Evolutionary conservation across 2,888 invertebrate genomes (phyloP), one percentile per base, ranked within the genome.

Genomic region (Volucella zonaria): DNA sequence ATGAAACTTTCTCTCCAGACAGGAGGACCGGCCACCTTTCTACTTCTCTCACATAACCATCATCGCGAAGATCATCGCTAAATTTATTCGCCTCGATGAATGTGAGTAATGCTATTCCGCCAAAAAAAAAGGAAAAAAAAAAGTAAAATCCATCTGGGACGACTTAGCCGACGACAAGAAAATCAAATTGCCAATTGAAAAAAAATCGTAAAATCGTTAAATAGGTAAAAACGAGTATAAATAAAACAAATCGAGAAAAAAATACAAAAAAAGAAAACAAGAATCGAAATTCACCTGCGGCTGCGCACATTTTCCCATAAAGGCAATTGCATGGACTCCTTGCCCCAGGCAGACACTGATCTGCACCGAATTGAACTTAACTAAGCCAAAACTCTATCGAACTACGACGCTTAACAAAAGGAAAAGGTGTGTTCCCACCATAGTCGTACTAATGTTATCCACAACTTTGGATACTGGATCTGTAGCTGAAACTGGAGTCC

Each of bases 391-490:
- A 52, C 56, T 31, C 62, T 40, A 45, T 31, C 42, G 31, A 23
- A 56, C 43, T 56, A 49, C 23, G 31, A 18, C 12, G 58, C 40
- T 74, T 23, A 74, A 82, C 68, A 78, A 83, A 83, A 83, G 79
- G 74, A 74, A 74, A 76, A 83, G 79, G 83, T 79, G 79, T 79
- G 79, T 83, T 83, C 68, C 64, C 64, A 75, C 70, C 47, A 61
- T 64, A 58, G 52, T 68, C 67, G 62, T 77, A 77, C 38, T 62
- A 61, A 59, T 73, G 67, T 71, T 67, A 62, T 71, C 56, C 31
- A 31, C 31, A 54, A 62, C 56, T 47, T 52, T 58, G 38, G 59
- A 56, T 23, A 64, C 74, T 64, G 58, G 62, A 31, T 31, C 31
- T 31, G 31, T 31, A 31, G 31, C 31, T 31, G 6, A 31, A 31